Conservation (phyloP, 2,113 vertebrate genomes). For the Lycaon pictus region DNA sequence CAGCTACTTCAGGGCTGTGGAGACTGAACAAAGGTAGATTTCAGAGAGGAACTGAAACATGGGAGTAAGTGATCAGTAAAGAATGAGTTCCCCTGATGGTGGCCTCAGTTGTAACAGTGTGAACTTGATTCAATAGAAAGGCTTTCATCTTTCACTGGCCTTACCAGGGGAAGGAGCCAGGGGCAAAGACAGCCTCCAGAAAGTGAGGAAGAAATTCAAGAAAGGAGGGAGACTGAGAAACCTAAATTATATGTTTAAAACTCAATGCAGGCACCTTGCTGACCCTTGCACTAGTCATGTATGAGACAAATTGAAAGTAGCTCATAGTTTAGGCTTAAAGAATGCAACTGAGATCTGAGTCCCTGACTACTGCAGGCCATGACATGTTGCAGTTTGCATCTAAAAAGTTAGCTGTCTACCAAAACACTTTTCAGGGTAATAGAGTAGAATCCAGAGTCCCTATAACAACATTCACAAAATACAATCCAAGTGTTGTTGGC, state of each 20-base stretch:
- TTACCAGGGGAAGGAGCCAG: not conserved
- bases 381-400: not conserved
- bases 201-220: not conserved
- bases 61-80: not conserved
- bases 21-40: slow-evolving; percentile 7
- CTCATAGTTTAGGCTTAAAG: not conserved
- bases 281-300: not conserved
- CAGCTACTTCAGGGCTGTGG: not conserved
- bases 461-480: slow-evolving; percentile 21
- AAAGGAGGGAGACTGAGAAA: not conserved
- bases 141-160: not conserved
- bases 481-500: not conserved
- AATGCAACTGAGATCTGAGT: not conserved
- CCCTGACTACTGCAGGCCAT: not conserved
- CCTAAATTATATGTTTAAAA: not conserved
- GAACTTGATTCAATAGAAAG: not conserved
- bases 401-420: not conserved
- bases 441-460: slow-evolving; percentile 2
- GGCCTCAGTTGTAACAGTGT: not conserved
- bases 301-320: not conserved
- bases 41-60: not conserved
- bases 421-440: slow-evolving; percentile 29
- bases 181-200: not conserved
- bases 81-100: not conserved
- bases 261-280: not conserved